Percentiles rank a stretch among this genome's conserved stretches.
Conservation (phyloP, 1,140 invertebrate species). For the Steinernema khuongi region DNA sequence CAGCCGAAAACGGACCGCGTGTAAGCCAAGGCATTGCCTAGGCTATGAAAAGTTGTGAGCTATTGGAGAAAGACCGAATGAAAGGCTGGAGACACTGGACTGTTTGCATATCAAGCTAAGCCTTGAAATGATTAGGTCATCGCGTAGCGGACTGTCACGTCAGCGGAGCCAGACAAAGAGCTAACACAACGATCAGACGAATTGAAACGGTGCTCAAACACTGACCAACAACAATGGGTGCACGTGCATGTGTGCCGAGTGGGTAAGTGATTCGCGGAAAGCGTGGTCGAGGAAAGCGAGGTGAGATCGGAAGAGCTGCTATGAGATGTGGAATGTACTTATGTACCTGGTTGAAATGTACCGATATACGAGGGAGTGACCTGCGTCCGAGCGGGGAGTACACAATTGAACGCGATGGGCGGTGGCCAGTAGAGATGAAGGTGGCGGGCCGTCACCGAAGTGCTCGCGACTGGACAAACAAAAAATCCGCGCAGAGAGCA, state of each 20-base stretch:
- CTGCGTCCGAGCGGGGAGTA: neutral
- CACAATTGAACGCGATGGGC: constrained; percentile 14
- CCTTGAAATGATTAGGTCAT: neutral
- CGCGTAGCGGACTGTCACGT: neutral
- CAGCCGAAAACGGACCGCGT: neutral
- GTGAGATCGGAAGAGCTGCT: neutral
- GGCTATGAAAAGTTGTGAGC: too few species aligned
- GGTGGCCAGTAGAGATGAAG: neutral
- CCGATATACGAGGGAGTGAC: constrained; percentile 10
- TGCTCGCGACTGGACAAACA: constrained; percentile 1
- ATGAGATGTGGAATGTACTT: neutral
- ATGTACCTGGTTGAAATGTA: neutral
- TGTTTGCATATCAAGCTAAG: neutral
- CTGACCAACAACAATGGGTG: too few species aligned
- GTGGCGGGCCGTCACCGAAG: neutral
- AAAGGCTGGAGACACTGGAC: neutral
- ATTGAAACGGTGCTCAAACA: neutral
- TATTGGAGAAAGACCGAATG: neutral
- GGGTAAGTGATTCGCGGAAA: too few species aligned
- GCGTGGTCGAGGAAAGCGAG: neutral
- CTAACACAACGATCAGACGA: neutral
- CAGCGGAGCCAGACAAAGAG: neutral
- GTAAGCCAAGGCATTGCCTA: too few species aligned
- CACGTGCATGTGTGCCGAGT: too few species aligned
- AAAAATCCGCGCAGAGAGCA: neutral